Evolutionary conservation across 2,888 invertebrate genomes (phyloP), one percentile per base, ranked within the genome.

Genomic region (Cancer borealis): DNA sequence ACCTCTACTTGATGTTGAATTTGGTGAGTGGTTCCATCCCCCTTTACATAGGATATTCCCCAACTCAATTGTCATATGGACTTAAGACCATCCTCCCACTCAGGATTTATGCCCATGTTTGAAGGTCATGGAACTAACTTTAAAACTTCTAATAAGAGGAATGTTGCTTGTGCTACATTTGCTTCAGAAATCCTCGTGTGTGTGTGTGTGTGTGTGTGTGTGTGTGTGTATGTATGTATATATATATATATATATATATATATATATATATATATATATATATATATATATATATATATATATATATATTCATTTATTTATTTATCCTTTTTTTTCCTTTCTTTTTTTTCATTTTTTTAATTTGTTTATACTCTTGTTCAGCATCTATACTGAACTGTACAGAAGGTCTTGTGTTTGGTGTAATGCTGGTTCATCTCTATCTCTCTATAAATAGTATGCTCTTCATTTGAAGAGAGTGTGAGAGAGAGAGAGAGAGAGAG

Each of bases 321-420:
- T 26, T 26, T 26, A 73, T 26, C 5, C 10, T 26, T 73, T 73
- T n/a, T 73, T 73, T 26, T 0, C 73, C 8, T 84, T 84, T 2
- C 1, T 84, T 1, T 84, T 39, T 12, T 39, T 26, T 39, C 17
- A 2, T 12, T 84, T 1, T 39, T 39, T 12, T 39, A 3, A 0
- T 84, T 84, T 39, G 39, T 84, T 14, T 39, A 14, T n/a, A 14
- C 0, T 26, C 84, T 84, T 84, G 39, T 84, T 84, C 84, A 84
- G 14, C 84, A 84, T 84, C 84, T 84, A 84, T 39, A 10, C 84
- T 84, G 84, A 84, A 84, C 84, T 84, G 84, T 84, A 84, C 84
- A 84, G 84, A 84, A 39, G 17, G 84, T 84, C 39, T 84, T 84
- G 39, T 84, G 84, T 84, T 39, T 84, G 84, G 84, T 84, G 84